Conservation (phyloP, 1,140 invertebrate genomes). For the Eriocheir sinensis region DNA sequence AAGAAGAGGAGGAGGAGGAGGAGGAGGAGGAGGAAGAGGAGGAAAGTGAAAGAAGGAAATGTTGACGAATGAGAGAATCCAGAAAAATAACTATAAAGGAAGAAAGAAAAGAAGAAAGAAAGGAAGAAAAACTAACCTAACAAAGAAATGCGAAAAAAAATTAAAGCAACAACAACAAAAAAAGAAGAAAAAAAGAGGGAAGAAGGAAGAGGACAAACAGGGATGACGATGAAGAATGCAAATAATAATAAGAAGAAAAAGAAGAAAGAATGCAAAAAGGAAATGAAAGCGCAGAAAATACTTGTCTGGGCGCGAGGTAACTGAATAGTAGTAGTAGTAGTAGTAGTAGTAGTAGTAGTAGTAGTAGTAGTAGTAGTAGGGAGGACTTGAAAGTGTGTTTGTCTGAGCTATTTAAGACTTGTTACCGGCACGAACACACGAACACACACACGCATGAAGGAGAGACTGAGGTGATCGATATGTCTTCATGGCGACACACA, state of each 20-base stretch:
- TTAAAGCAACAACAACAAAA: too few species aligned
- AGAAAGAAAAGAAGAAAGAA: neutral
- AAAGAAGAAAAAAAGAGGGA: too few species aligned
- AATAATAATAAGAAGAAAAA: neutral
- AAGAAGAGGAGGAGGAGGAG: neutral
- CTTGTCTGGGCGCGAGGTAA: too few species aligned
- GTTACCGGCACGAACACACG: too few species aligned
- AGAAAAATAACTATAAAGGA: neutral
- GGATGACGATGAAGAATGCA: neutral
- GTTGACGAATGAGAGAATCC: neutral
- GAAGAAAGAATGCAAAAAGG: too few species aligned
- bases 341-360: slow-evolving; percentile 13
- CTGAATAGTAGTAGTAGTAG: neutral
- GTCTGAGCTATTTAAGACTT: too few species aligned
- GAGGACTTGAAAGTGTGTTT: too few species aligned
- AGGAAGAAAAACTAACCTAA: neutral
- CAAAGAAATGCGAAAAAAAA: too few species aligned
- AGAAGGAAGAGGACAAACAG: neutral
- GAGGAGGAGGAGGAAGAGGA: neutral
- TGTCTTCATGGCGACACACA: too few species aligned
- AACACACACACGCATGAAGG: too few species aligned
- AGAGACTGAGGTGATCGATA: too few species aligned
- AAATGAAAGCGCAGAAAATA: too few species aligned
- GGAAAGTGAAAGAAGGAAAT: neutral
- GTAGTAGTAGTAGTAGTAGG: slow-evolving; percentile 23